Conservation (phyloP, 2,888 invertebrate genomes). For the Drosophila putrida region DNA sequence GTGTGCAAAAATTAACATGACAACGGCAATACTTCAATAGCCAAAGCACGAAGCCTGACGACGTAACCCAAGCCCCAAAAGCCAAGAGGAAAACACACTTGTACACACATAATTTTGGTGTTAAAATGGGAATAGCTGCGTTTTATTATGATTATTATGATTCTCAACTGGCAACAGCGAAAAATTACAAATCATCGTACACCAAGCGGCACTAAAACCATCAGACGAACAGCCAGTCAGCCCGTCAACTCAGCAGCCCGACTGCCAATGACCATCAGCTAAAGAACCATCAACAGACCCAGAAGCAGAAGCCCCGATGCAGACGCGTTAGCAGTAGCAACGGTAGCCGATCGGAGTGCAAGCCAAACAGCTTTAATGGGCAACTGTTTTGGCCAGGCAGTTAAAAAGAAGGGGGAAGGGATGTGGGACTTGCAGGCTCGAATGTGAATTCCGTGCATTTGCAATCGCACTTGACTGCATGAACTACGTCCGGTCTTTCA, state of each 20-base stretch:
- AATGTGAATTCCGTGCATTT: constrained; percentile 81
- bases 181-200: constrained; percentile 76
- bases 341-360: constrained; percentile 71
- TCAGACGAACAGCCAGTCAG: constrained; percentile 52
- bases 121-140: constrained; percentile 81
- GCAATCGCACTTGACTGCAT: constrained; percentile 78
- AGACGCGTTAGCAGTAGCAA: constrained; percentile 61
- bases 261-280: constrained; percentile 47
- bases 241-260: constrained; percentile 2
- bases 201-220: constrained; percentile 74
- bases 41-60: constrained; percentile 9
- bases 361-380: constrained; percentile 70
- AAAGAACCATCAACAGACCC: constrained; percentile 42
- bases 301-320: constrained; percentile 26
- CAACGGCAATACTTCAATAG: constrained; percentile 73
- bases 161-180: constrained; percentile 65
- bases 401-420: neutral
- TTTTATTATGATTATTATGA: constrained; percentile 83
- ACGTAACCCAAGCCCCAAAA: constrained; percentile 9
- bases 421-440: constrained; percentile 42
- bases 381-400: constrained; percentile 37
- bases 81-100: constrained; percentile 22
- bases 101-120: constrained; percentile 68
- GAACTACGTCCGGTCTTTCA: constrained; percentile 69
- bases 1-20: constrained; percentile 71